Conservation (phyloP, 2,797 vertebrate genomes). For the Agapornis canus region DNA sequence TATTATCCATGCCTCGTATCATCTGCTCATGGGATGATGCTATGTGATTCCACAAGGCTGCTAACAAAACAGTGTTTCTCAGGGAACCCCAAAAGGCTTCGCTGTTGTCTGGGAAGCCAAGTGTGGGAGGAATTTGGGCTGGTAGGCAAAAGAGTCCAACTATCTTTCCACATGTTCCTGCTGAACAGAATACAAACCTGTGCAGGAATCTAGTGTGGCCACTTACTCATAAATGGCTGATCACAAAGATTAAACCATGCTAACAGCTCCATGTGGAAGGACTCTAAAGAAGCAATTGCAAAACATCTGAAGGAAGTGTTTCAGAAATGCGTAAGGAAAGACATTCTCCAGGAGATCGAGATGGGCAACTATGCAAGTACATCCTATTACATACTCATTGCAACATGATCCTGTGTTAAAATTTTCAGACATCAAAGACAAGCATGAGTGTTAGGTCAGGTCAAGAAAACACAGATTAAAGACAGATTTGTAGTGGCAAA, state of each 20-base stretch:
- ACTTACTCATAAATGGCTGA: neutral
- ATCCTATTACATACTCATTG: slow-evolving; percentile 45
- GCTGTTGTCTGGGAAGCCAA: neutral
- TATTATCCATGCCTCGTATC: fast-evolving
- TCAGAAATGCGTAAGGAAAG: slow-evolving; percentile 44
- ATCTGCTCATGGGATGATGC: neutral
- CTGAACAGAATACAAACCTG: neutral
- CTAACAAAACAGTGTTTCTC: neutral
- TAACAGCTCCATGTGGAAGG: neutral
- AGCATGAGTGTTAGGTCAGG: neutral
- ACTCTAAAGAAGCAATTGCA: slow-evolving; percentile 46
- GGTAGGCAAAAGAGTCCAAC: neutral
- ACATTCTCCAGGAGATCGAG: slow-evolving; percentile 29
- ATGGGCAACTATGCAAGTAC: slow-evolving; percentile 36
- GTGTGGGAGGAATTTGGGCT: neutral
- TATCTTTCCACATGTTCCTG: neutral
- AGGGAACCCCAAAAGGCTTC: neutral
- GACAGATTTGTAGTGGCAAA: neutral
- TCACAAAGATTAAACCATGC: neutral
- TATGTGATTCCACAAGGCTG: fast-evolving
- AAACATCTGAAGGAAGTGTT: slow-evolving; percentile 50
- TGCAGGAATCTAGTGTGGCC: neutral
- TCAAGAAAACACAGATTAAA: slow-evolving; percentile 28
- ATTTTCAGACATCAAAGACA: slow-evolving; percentile 41
- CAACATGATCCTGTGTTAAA: slow-evolving; percentile 18